Base-by-base conservation (phyloP, 30 jellyfish, hydroid and myxozoan species). In the Hydractinia echinata region DNA sequence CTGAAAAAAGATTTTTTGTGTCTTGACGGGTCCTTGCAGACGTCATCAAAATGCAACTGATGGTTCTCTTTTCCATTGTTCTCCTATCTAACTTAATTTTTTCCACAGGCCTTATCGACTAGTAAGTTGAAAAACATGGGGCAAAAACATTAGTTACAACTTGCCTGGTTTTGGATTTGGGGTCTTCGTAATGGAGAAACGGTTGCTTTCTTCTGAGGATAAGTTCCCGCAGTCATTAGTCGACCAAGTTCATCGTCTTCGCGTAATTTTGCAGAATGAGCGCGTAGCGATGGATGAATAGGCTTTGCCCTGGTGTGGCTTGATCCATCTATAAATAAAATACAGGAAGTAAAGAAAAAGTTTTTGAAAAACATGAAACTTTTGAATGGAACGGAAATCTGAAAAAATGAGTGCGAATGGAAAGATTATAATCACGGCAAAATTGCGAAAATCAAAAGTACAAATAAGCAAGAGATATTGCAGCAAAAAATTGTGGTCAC, bases 201-300 rank as follows among this genome's bases (percentile, higher is more conserved):
- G 19, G 15, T 58, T 13, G 44, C 44, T 30, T 30, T 30, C 44
- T 30, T 30, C 44, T 30, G 44, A 30, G 74, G 2, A 51, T 73
- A 73, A 1, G 16, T 49, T 9, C 88, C 85, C 1, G 96, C 85
- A 73, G 68, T 62, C 55, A 71, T 82, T 54, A 82, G 64, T 51
- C 83, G 50, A 61, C 96, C 96, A 66, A 76, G 77, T 72, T 87
- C 96, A 53, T 87, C 88, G 20, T 79, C 84, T 19, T 86, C 76
- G 30, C 96, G 79, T 56, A 81, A 60, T 20, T 13, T 18, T 53
- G 16, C 66, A 30, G 53, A 14, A 6, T 85, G 88, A 5, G 30
- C 81, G 16, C 77, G 68, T 15, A 78, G 49, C 53, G 88, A 54
- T 8, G 82, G 82, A 3, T 86, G 85, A 61, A 86, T 61, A 15